These are phyloP conservation scores for Choloepus hoffmanni DNA, from an alignment of 2,113 vertebrate genomes.

Conservation along the genomic window DNA sequence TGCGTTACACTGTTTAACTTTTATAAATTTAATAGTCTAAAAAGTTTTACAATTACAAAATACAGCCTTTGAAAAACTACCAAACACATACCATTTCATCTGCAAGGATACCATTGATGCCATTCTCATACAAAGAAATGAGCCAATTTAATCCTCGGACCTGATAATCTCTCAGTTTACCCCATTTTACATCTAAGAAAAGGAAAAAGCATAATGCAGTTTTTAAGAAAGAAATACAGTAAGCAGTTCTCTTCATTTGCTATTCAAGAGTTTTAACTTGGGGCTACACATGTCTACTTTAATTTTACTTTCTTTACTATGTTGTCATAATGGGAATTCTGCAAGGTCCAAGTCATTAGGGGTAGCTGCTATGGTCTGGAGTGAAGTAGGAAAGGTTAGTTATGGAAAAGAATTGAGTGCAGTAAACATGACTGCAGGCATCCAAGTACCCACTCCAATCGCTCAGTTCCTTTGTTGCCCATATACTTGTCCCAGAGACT, in stretches of 20 bases:
- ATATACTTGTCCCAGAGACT: neutral
- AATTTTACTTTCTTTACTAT: neutral
- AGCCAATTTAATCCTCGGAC: constrained; percentile 98
- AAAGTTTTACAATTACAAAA: constrained; percentile 27
- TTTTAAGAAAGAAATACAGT: constrained; percentile 41
- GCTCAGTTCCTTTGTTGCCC: neutral
- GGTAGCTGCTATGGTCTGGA: neutral
- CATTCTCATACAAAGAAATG: constrained; percentile 99
- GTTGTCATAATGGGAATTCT: neutral
- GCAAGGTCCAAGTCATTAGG: neutral
- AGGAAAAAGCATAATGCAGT: neutral
- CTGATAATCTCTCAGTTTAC: constrained; percentile 98
- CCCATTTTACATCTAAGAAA: constrained; percentile 93
- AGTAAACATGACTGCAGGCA: neutral
- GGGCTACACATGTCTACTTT: neutral
- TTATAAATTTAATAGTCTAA: neutral
- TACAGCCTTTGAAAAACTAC: neutral
- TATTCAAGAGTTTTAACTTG: neutral
- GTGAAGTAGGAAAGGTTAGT: neutral
- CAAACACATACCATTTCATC: constrained; percentile 96
- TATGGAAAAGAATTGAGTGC: neutral
- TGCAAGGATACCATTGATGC: constrained; percentile 98
- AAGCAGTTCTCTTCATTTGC: neutral
- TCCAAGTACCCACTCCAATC: neutral
- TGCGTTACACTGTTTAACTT: neutral